Conservation (phyloP, 2,888 invertebrate species). For the Drosophila gaucha region DNA sequence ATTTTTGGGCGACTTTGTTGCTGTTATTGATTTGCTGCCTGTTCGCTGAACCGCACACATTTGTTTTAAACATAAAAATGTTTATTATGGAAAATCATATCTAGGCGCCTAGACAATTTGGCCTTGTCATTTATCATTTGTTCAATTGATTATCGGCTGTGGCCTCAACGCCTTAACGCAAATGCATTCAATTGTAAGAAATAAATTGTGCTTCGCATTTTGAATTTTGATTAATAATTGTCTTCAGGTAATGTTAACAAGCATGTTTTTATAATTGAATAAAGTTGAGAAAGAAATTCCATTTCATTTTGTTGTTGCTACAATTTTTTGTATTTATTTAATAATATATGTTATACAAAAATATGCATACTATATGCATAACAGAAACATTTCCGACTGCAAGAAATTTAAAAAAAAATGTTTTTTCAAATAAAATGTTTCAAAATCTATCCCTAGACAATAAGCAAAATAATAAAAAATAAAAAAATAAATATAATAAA, state of each 20-base stretch:
- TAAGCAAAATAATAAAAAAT: no score
- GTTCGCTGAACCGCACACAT: conserved; percentile 48
- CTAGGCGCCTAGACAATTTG: conserved; percentile 31
- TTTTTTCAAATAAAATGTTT: no score
- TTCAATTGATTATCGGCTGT: conserved; percentile 48
- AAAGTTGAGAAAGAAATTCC: neutral
- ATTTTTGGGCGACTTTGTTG: conserved; percentile 49
- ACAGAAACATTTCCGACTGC: no score
- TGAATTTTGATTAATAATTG: conserved; percentile 46
- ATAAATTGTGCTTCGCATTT: conserved; percentile 61
- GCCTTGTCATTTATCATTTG: conserved; percentile 68
- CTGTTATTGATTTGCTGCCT: conserved; percentile 67
- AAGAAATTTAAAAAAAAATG: no score
- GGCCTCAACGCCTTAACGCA: conserved; percentile 25
- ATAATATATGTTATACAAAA: no score
- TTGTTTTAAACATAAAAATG: conserved; percentile 47
- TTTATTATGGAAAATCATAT: conserved; percentile 35
- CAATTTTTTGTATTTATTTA: neutral
- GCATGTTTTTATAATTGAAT: neutral
- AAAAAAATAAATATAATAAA: no score
- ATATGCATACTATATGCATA: no score
- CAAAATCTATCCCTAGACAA: no score
- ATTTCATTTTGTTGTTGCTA: no score
- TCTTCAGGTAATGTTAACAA: conserved; percentile 9
- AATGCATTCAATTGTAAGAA: conserved; percentile 62